A percentile compares a stretch with the other conserved stretches of the same genome.
These are phyloP conservation scores for Timandra comae DNA, from an alignment of 2,888 invertebrate species.

Conservation along the genomic window DNA sequence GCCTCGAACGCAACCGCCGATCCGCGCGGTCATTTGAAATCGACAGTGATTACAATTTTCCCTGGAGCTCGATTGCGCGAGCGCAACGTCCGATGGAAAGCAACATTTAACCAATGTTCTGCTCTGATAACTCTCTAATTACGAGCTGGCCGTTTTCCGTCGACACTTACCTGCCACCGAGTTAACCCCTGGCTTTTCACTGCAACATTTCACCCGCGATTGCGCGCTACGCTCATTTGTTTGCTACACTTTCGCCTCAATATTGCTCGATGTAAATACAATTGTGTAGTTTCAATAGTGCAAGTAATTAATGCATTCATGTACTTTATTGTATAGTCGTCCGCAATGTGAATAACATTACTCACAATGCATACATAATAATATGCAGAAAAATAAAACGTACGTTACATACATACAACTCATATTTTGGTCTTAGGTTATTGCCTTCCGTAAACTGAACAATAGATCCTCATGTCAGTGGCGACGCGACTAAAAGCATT, in stretches of 20 bases:
- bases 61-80: conserved; percentile 66
- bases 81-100: conserved; percentile 76
- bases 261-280: conserved; percentile 21
- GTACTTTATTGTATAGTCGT: too few species aligned
- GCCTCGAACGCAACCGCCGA: conserved; percentile 50
- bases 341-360: too few species aligned
- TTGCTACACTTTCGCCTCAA: conserved; percentile 66
- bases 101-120: conserved; percentile 74
- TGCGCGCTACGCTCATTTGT: conserved; percentile 48
- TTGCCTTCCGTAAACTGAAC: conserved; percentile 23
- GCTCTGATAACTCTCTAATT: conserved; percentile 76
- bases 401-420: too few species aligned
- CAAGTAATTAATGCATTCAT: too few species aligned
- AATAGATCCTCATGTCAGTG: conserved; percentile 45
- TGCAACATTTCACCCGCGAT: conserved; percentile 58
- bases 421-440: conserved; percentile 1
- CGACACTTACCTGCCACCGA: conserved; percentile 57
- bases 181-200: conserved; percentile 69
- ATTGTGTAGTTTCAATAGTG: too few species aligned
- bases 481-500: conserved; percentile 43
- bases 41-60: conserved; percentile 76
- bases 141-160: conserved; percentile 67
- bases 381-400: too few species aligned
- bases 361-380: too few species aligned
- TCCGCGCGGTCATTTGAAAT: conserved; percentile 59